A percentile compares a stretch with the other conserved stretches of the same genome.
Conservation (phyloP, 2,888 invertebrate species). For the Polietes domitor region DNA sequence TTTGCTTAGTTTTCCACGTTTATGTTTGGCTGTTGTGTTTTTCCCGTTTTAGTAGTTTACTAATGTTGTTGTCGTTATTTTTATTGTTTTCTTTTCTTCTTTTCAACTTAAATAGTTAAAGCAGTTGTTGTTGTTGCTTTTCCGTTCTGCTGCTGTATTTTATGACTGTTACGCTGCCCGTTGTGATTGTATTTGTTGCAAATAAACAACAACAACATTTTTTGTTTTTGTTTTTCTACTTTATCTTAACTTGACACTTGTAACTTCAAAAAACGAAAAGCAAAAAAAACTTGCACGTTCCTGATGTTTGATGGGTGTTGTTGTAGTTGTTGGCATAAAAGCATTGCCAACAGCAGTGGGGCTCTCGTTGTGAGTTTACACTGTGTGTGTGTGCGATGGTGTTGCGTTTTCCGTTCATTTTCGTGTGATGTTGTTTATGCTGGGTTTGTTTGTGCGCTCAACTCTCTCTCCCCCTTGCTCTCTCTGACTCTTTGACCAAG, state of each 20-base stretch:
- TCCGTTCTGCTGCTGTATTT: neutral
- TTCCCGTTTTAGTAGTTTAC: neutral
- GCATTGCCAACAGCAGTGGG: neutral
- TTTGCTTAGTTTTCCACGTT: neutral
- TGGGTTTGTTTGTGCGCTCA: neutral
- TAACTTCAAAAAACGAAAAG: slow-evolving; percentile 14
- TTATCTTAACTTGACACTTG: slow-evolving; percentile 46
- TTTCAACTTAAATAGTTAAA: neutral
- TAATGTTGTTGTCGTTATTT: neutral
- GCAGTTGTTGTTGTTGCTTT: neutral
- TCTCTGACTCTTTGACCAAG: neutral
- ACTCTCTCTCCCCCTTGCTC: neutral
- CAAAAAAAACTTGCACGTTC: slow-evolving; percentile 3
- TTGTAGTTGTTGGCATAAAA: neutral
- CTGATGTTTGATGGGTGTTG: neutral
- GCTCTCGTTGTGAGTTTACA: neutral
- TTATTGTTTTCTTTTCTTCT: no score
- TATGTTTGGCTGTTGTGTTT: neutral
- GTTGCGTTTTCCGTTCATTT: neutral
- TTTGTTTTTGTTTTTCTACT: slow-evolving; percentile 12
- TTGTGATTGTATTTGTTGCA: neutral
- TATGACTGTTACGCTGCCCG: neutral
- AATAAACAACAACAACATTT: slow-evolving; percentile 9
- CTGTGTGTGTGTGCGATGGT: neutral
- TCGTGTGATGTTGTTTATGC: neutral